Base-by-base conservation (phyloP, 2,797 vertebrate genomes). In the Protonibea diacanthus region DNA sequence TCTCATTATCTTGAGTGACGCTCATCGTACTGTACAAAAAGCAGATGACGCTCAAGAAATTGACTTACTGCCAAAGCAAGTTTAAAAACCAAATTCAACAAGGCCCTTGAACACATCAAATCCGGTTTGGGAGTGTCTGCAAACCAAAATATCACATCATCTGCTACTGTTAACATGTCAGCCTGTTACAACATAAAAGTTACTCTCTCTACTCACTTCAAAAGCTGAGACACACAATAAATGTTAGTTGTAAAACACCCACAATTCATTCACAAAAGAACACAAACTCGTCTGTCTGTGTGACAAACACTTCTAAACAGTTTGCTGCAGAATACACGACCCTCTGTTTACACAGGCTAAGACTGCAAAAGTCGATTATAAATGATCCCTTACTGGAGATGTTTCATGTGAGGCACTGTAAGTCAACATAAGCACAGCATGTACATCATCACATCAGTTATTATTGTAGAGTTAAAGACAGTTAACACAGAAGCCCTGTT, bases 351-450 rank as follows among this genome's bases (percentile, higher is more conserved):
- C 9, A 45, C 44, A 23, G 21, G 10, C 65, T 59, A 66, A 59
- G 61, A 79, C 59, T 51, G 40, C 3, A 40, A 33, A 12, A 65
- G 12, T 15, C 42, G 15, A 71, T 29, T n/a, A 51, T 18, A 48
- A 21, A 23, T 11, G 17, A 38, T 62, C 49, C 60, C 71, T 73
- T 51, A 62, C 5, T 49, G 27, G 21, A 57, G 48, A 76, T 48
- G 44, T 71, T 81, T 44, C 29, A 61, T 29, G 21, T 25, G 40
- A 75, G 67, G 7, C 12, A 58, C 49, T 83, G 75, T 29, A 48
- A 74, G 59, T 71, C 40, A 68, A 49, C 27, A 15, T 38, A 49
- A 76, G 60, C 74, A 81, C 69, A 65, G 21, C 13, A 69, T 49
- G 42, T 40, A 76, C 48, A 65, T 23, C 38, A 57, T 27, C 38